Conservation (phyloP, 2,113 vertebrate genomes). For the Dasyurus viverrinus region DNA sequence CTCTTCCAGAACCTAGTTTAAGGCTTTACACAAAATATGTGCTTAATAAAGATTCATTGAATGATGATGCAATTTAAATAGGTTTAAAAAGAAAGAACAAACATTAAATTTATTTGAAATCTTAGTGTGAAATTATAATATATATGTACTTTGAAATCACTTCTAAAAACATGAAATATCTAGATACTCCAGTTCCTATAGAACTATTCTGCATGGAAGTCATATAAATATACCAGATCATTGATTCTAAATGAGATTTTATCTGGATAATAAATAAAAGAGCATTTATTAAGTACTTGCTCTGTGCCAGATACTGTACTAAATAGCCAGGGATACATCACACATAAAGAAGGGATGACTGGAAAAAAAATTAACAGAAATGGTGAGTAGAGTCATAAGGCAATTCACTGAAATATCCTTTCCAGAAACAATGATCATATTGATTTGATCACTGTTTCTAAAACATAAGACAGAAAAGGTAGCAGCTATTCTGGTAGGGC, state of each 20-base stretch:
- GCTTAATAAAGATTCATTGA: not conserved
- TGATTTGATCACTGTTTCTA: not conserved
- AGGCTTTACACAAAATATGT: not conserved
- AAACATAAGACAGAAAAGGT: not conserved
- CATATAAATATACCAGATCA: not conserved
- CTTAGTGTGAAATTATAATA: not conserved
- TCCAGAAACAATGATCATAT: not conserved
- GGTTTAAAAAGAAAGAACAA: not conserved
- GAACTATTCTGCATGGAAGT: constrained; percentile 1
- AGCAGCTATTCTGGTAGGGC: not conserved
- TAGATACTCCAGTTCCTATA: not conserved
- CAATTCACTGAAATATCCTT: not conserved
- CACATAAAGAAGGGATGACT: not conserved
- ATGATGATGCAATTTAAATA: not conserved
- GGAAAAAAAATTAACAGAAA: not conserved
- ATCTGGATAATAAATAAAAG: not conserved
- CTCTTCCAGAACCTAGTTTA: not conserved
- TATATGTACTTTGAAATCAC: constrained; percentile 4
- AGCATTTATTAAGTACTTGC: not conserved
- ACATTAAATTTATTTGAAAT: not conserved
- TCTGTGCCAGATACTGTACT: not conserved
- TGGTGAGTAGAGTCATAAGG: not conserved
- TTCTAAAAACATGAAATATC: not conserved
- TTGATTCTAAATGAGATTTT: not conserved
- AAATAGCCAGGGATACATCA: not conserved